phyloP scores from a whole-genome alignment of 2,797 vertebrate species.

The Danio choprae region DNA sequence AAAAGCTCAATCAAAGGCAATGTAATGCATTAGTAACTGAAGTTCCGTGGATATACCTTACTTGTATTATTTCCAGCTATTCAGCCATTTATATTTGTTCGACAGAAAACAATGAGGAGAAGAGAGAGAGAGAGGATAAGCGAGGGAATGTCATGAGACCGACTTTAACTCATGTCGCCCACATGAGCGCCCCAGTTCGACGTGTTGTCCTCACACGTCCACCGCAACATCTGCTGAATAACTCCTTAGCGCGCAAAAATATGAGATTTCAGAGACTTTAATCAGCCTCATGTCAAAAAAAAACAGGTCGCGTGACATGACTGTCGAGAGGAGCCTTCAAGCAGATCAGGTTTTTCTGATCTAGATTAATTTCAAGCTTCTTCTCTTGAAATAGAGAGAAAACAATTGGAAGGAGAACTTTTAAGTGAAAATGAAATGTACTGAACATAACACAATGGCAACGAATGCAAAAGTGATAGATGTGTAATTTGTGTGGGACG shows the following conservation, averaged over 20 bases:
- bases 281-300: slow-evolving; percentile 70
- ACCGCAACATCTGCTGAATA: slow-evolving; percentile 9
- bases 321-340: slow-evolving; percentile 39
- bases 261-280: slow-evolving; percentile 60
- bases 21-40: not conserved
- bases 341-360: slow-evolving; percentile 73
- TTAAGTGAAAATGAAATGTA: slow-evolving; percentile 39
- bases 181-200: slow-evolving; percentile 43
- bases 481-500: slow-evolving; percentile 14
- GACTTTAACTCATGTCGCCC: slow-evolving; percentile 10
- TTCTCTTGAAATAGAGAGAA: slow-evolving; percentile 43
- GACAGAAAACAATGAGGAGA: not conserved
- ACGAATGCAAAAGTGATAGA: not conserved
- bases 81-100: not conserved
- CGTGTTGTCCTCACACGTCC: slow-evolving; percentile 38
- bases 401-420: slow-evolving; percentile 31
- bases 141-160: slow-evolving; percentile 1
- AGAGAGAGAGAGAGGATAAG: not conserved
- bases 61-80: slow-evolving; percentile 4
- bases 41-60: not conserved
- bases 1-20: not conserved
- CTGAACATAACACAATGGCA: not conserved
- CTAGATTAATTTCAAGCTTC: slow-evolving; percentile 61
- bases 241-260: slow-evolving; percentile 22
- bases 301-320: slow-evolving; percentile 64